These are phyloP conservation scores for Drosophila robusta DNA, from an alignment of 2,888 invertebrate genomes.

Conservation along the genomic window DNA sequence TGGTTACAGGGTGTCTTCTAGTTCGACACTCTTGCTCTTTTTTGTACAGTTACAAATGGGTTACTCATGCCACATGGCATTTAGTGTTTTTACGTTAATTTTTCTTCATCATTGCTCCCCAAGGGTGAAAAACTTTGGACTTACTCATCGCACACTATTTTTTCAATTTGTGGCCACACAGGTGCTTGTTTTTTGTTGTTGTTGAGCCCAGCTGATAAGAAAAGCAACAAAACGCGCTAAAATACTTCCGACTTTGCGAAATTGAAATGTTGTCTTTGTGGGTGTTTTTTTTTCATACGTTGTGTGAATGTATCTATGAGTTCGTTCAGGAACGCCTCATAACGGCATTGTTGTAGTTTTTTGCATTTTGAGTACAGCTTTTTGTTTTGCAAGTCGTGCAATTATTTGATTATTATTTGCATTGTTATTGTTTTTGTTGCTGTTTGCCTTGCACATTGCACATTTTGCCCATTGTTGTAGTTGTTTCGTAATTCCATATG, in stretches of 20 bases:
- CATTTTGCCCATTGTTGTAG: conserved; percentile 53
- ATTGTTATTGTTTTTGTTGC: conserved; percentile 60
- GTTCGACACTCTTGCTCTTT: neutral
- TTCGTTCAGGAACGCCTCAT: conserved; percentile 66
- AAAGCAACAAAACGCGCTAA: conserved; percentile 11
- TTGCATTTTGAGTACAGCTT: conserved; percentile 38
- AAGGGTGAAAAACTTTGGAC: conserved; percentile 15
- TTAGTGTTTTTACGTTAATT: neutral
- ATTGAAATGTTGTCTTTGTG: conserved; percentile 33
- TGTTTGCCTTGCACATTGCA: conserved; percentile 57
- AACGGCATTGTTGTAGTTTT: conserved; percentile 37
- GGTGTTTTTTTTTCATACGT: conserved; percentile 15
- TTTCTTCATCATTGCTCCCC: neutral
- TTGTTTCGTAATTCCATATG: conserved; percentile 67
- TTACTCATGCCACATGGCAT: conserved; percentile 9
- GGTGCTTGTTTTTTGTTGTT: conserved; percentile 6
- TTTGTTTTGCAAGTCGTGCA: conserved; percentile 73
- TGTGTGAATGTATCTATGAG: conserved; percentile 52
- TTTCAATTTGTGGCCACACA: conserved; percentile 8
- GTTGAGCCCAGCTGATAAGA: conserved; percentile 40
- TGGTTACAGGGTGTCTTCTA: neutral
- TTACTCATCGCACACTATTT: conserved; percentile 30
- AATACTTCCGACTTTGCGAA: conserved; percentile 45
- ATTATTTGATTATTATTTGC: conserved; percentile 76
- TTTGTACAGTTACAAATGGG: conserved; percentile 10